phyloP scores from a whole-genome alignment of 2,113 vertebrate genomes.

The Crotalus helleri region DNA sequence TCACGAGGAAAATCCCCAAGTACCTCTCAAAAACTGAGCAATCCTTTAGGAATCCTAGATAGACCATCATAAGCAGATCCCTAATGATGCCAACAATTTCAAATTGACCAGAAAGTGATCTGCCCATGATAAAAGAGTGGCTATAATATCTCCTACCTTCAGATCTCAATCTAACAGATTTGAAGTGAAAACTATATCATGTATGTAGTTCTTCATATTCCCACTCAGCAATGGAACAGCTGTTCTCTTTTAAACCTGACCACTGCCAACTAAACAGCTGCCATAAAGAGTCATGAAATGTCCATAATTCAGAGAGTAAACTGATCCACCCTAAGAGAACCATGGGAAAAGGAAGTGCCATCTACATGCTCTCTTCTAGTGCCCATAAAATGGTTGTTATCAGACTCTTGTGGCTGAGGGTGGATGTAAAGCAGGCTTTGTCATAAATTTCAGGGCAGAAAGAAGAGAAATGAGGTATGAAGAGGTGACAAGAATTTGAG shows the following conservation, averaged over 20 bases:
- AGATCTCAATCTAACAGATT: background rate
- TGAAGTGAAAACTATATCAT: background rate
- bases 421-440: too few relatives aligned
- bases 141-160: background rate
- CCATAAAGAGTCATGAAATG: background rate
- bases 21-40: background rate
- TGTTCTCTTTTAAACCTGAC: background rate
- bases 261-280: background rate
- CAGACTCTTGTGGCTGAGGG: background rate
- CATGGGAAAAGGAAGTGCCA: background rate
- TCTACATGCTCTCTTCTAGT: background rate
- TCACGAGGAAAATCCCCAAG: background rate
- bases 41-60: background rate
- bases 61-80: background rate
- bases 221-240: background rate
- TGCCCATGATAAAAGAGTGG: background rate
- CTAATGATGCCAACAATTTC: background rate
- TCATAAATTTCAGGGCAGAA: background rate
- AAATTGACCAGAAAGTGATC: background rate
- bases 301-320: background rate
- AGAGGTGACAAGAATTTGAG: background rate
- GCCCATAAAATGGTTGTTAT: background rate
- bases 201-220: background rate
- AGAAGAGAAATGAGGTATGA: background rate
- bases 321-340: background rate